Evolutionary conservation across 2,113 vertebrate species (phyloP).

Genomic region (Thunnus thynnus): DNA sequence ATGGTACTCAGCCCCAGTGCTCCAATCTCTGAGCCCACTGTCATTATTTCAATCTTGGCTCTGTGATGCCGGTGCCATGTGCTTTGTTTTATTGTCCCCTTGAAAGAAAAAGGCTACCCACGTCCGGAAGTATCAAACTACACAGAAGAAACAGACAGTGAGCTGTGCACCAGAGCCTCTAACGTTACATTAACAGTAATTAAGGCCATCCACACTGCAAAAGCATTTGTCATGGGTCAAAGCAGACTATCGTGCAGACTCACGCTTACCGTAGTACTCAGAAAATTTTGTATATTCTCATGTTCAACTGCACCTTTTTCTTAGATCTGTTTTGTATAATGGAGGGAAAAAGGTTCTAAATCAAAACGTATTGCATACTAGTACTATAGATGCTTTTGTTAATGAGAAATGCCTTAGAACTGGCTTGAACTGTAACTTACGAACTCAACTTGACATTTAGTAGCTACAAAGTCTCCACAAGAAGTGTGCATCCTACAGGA

Average conservation of each 20-base stretch:
- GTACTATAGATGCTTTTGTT: too few species aligned
- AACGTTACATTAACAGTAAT: slow-evolving; percentile 67
- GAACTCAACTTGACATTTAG: too few species aligned
- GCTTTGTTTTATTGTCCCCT: slow-evolving; percentile 55
- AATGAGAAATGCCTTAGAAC: too few species aligned
- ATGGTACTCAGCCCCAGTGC: slow-evolving; percentile 22
- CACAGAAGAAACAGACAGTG: slow-evolving; percentile 41
- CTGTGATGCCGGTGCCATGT: slow-evolving; percentile 41
- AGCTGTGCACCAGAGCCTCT: slow-evolving; percentile 45
- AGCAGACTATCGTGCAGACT: slow-evolving; percentile 3
- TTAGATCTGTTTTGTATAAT: too few species aligned
- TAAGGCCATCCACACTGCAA: slow-evolving; percentile 53
- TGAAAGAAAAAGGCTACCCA: slow-evolving; percentile 40
- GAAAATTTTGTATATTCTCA: too few species aligned
- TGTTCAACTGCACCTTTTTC: background rate
- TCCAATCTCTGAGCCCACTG: slow-evolving; percentile 35
- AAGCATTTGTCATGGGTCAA: slow-evolving; percentile 63
- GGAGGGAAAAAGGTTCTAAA: too few species aligned
- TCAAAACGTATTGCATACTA: too few species aligned
- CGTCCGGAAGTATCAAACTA: slow-evolving; percentile 47
- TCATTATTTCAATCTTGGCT: slow-evolving; percentile 47
- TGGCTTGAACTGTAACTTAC: too few species aligned
- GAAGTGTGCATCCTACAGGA: too few species aligned
- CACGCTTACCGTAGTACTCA: background rate
- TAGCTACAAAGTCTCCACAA: too few species aligned